A percentile compares a stretch with the other conserved stretches of the same genome.
phyloP scores from a whole-genome alignment of 2,113 vertebrate species.

The Centrocercus urophasianus region DNA sequence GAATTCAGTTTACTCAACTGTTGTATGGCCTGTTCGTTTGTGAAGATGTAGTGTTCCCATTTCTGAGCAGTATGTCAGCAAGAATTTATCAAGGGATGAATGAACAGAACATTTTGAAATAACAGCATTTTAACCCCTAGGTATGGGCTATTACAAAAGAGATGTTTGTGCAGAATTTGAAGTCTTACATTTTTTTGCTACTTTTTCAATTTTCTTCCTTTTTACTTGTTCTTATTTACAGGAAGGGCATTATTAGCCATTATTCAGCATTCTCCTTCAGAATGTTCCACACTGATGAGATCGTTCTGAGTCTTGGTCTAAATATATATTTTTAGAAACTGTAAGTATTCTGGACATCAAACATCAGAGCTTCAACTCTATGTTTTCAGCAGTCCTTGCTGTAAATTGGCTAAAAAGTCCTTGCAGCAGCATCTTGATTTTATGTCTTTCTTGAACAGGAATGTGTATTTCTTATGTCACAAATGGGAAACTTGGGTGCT shows the following conservation, averaged over 20 bases:
- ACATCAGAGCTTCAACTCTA: background rate
- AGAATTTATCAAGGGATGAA: background rate
- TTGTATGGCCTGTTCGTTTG: background rate
- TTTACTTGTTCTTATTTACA: background rate
- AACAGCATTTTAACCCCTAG: background rate
- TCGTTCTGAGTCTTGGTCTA: background rate
- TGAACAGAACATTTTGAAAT: background rate
- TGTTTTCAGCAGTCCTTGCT: background rate
- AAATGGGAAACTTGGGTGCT: background rate
- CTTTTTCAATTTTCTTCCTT: background rate
- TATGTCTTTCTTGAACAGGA: background rate
- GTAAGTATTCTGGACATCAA: fast-evolving
- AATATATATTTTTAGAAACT: background rate
- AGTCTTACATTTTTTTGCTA: background rate
- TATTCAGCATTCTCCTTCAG: background rate
- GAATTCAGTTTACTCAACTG: background rate
- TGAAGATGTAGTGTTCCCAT: background rate
- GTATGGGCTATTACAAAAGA: background rate
- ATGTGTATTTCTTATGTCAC: background rate
- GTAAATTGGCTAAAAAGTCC: no score
- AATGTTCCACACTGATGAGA: background rate
- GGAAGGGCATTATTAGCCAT: background rate
- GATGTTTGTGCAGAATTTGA: background rate
- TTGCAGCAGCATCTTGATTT: background rate
- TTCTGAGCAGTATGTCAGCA: background rate